These are phyloP conservation scores for Papilio protenor DNA, from an alignment of 2,888 invertebrate species.

Conservation along the genomic window DNA sequence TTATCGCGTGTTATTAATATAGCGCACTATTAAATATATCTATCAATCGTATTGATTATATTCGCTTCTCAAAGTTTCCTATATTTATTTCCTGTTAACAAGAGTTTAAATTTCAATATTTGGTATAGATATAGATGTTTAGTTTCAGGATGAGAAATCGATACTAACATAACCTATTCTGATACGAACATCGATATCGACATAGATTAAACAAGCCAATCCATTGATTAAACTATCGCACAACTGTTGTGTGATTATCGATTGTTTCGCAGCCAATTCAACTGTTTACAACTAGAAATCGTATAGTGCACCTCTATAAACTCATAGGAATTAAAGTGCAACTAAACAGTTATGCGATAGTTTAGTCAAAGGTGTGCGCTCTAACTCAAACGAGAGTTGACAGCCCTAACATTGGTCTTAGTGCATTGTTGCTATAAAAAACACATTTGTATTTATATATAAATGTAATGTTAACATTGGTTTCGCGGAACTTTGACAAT, in stretches of 20 bases:
- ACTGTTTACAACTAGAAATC: too few species aligned
- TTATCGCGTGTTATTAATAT: conserved; percentile 58
- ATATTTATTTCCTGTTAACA: background rate
- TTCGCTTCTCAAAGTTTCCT: conserved; percentile 61
- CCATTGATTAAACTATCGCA: too few species aligned
- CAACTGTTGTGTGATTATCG: too few species aligned
- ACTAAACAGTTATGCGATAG: too few species aligned
- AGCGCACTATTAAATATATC: conserved; percentile 47
- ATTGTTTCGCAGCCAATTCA: too few species aligned
- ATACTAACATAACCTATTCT: background rate
- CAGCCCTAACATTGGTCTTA: background rate
- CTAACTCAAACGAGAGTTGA: background rate
- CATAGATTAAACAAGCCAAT: too few species aligned
- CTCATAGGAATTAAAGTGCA: too few species aligned
- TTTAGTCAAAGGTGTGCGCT: too few species aligned
- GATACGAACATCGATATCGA: background rate
- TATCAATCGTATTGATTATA: conserved; percentile 55
- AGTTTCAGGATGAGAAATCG: background rate
- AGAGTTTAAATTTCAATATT: background rate
- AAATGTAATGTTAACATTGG: background rate
- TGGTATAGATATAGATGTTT: too few species aligned
- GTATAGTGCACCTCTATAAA: too few species aligned
- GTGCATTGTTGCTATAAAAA: background rate
- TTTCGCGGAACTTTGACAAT: conserved; percentile 56
- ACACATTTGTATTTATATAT: background rate